Conservation (phyloP, 2,888 invertebrate species). For the Caenorhabditis doughertyi region DNA sequence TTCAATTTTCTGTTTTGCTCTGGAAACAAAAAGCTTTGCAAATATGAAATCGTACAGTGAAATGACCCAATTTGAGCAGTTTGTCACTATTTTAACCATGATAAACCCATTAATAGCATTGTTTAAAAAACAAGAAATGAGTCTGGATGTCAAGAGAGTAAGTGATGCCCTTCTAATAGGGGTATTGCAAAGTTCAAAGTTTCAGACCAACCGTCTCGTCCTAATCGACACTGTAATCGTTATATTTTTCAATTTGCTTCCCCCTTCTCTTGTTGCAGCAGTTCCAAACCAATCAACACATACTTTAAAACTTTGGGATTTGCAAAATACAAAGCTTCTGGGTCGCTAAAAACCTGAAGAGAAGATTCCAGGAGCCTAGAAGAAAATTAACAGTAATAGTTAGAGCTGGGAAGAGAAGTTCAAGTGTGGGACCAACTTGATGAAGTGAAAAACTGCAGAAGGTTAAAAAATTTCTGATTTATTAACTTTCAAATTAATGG, state of each 20-base stretch:
- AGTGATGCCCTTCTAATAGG: not conserved
- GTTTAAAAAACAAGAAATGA: not conserved
- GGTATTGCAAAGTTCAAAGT: not conserved
- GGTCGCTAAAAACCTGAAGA: not conserved
- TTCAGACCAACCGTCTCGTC: not conserved
- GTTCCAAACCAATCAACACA: not conserved
- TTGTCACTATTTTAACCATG: not conserved
- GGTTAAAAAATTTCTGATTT: too few relatives aligned
- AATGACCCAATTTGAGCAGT: too few relatives aligned
- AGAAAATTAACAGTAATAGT: not conserved
- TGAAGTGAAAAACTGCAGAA: too few relatives aligned
- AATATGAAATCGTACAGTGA: too few relatives aligned
- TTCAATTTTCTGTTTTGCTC: too few relatives aligned
- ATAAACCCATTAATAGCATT: not conserved
- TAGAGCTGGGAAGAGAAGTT: too few relatives aligned
- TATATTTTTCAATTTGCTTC: not conserved
- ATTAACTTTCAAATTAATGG: too few relatives aligned
- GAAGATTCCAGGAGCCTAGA: not conserved
- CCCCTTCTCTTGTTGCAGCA: not conserved
- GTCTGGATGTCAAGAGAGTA: not conserved
- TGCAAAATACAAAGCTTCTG: not conserved
- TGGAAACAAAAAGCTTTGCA: too few relatives aligned
- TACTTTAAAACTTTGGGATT: not conserved
- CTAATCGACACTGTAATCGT: slow-evolving; percentile 3
- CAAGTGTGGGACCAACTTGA: too few relatives aligned